Evolutionary conservation across 1,140 invertebrate genomes (phyloP).

Genomic region (Drosophila parabipectinata): DNA sequence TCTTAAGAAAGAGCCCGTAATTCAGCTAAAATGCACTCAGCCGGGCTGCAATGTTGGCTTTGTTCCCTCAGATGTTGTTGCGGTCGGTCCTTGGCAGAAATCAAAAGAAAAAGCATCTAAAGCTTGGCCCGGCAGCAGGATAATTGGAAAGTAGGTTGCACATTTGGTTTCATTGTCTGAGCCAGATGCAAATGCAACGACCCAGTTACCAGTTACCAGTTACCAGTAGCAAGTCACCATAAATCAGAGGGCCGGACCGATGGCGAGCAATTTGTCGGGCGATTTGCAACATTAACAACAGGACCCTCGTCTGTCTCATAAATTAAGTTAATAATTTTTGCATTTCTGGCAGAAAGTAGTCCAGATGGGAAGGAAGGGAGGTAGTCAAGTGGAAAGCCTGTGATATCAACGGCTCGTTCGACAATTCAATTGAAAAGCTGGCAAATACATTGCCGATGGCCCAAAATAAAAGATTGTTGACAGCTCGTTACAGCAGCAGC

Average conservation of each 20-base stretch:
- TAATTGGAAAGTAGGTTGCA: conserved; percentile 79
- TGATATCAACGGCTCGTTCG: conserved; percentile 71
- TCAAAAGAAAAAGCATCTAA: background rate
- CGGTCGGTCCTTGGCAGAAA: conserved; percentile 37
- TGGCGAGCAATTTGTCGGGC: conserved; percentile 69
- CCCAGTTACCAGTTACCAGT: conserved; percentile 44
- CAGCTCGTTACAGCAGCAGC: conserved; percentile 64
- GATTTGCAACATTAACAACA: conserved; percentile 68
- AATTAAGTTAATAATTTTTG: conserved; percentile 70
- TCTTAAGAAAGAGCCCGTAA: conserved; percentile 61
- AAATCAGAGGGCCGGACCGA: conserved; percentile 56
- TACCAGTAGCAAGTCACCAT: conserved; percentile 31
- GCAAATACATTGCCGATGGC: conserved; percentile 76
- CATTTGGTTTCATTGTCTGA: conserved; percentile 68
- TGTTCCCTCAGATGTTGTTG: conserved; percentile 40
- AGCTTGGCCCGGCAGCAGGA: conserved; percentile 11
- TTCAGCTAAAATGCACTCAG: conserved; percentile 81
- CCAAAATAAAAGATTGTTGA: conserved; percentile 79
- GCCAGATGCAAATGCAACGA: conserved; percentile 33
- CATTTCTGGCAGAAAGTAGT: conserved; percentile 11
- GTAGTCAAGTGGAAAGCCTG: conserved; percentile 68
- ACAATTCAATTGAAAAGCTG: conserved; percentile 74
- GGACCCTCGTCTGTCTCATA: conserved; percentile 50
- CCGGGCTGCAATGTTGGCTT: conserved; percentile 40
- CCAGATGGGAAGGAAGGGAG: background rate